These are phyloP conservation scores for Bombus difficillimus DNA, from an alignment of 1,140 invertebrate genomes.

Conservation along the genomic window DNA sequence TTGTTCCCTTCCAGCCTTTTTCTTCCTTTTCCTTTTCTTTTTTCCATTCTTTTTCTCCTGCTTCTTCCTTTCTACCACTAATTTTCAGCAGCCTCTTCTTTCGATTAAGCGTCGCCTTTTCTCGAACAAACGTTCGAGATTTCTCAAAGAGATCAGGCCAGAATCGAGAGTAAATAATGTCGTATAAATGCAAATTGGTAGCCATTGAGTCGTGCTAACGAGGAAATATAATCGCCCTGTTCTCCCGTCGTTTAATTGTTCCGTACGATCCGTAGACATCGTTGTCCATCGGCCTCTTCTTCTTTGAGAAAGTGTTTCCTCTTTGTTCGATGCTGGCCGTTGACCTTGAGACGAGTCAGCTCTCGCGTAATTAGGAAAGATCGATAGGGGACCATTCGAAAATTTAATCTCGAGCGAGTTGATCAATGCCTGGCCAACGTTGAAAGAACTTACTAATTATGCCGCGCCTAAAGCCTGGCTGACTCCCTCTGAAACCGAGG, in stretches of 20 bases:
- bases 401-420: slow-evolving; percentile 39
- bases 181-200: slow-evolving; percentile 36
- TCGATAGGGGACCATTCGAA: slow-evolving; percentile 18
- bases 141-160: background rate
- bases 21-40: too few relatives aligned
- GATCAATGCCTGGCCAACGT: slow-evolving; percentile 22
- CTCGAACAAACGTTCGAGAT: background rate
- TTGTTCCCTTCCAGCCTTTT: background rate
- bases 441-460: slow-evolving; percentile 51
- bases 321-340: background rate
- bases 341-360: slow-evolving; percentile 15
- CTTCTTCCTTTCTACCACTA: background rate
- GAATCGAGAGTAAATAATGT: slow-evolving; percentile 15
- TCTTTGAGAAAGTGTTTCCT: background rate
- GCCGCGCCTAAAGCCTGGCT: slow-evolving; percentile 23
- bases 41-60: background rate
- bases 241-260: background rate
- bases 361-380: slow-evolving; percentile 33
- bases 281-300: background rate
- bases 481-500: slow-evolving; percentile 5
- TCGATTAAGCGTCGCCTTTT: background rate
- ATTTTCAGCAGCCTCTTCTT: background rate
- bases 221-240: slow-evolving; percentile 14
- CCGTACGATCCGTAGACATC: background rate
- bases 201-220: background rate